Conservation (phyloP, 2,797 vertebrate genomes). For the Neosalanx taihuensis region DNA sequence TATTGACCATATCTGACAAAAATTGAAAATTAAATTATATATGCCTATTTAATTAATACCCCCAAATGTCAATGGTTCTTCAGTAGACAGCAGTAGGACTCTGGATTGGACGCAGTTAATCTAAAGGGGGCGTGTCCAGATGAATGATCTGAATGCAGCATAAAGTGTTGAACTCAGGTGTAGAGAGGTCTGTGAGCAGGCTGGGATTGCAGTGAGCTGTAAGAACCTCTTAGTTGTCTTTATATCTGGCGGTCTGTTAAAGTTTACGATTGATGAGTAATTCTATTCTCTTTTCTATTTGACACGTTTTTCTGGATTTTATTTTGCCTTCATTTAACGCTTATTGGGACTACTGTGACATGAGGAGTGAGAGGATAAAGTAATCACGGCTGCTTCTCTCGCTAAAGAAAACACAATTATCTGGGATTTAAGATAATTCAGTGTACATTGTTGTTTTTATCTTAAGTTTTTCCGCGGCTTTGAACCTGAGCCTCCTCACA, state of each 20-base stretch:
- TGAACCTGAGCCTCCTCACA: too few species aligned
- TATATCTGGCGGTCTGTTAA: not conserved
- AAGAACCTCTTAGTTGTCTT: not conserved
- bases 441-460: too few species aligned
- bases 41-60: not conserved
- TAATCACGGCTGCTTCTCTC: too few species aligned
- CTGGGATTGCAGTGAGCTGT: not conserved
- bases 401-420: too few species aligned
- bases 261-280: not conserved
- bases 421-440: too few species aligned
- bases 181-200: slow-evolving; percentile 16
- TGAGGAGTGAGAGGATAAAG: too few species aligned
- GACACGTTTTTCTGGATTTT: not conserved
- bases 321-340: not conserved
- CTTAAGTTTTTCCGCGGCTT: too few species aligned
- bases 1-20: too few species aligned
- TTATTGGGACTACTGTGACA: too few species aligned
- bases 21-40: too few species aligned
- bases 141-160: slow-evolving; percentile 46
- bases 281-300: not conserved
- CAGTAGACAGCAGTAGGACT: slow-evolving; percentile 13
- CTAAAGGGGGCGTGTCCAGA: slow-evolving; percentile 47
- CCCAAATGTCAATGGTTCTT: not conserved
- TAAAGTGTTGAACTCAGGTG: slow-evolving; percentile 51
- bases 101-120: slow-evolving; percentile 41